Conservation (phyloP, 2,888 invertebrate genomes). For the Gortyna flavago region DNA sequence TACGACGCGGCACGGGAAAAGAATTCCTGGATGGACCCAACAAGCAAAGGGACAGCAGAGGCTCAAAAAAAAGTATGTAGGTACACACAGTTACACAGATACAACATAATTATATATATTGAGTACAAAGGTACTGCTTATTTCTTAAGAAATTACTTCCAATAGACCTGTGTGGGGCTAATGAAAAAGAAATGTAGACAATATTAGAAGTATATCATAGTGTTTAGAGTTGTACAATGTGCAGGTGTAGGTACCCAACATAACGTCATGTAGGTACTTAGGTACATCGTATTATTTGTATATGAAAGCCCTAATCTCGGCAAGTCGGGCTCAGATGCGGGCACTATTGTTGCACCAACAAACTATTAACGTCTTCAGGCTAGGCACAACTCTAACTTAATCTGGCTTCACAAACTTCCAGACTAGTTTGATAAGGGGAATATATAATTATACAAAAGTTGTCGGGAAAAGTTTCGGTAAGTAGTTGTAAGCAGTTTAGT, state of each 20-base stretch:
- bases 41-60: no score
- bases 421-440: constrained; percentile 44
- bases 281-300: constrained; percentile 15
- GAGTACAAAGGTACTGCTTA: neutral
- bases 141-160: neutral
- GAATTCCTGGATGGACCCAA: no score
- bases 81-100: no score
- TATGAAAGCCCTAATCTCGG: constrained; percentile 46
- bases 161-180: neutral
- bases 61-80: no score
- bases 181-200: neutral
- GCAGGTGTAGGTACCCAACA: neutral
- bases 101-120: neutral
- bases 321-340: constrained; percentile 33
- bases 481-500: constrained; percentile 37
- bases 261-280: neutral
- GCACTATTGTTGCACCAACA: constrained; percentile 54
- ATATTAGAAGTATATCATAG: neutral
- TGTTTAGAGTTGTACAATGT: neutral
- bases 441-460: constrained; percentile 51
- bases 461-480: constrained; percentile 27
- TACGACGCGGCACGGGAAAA: no score
- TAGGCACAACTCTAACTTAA: constrained; percentile 40
- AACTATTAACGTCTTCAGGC: constrained; percentile 50
- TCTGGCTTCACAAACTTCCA: constrained; percentile 46